A percentile compares a stretch with the other conserved stretches of the same genome.
Evolutionary conservation across 2,888 invertebrate species (phyloP).

Genomic region (Cantharis rufa): DNA sequence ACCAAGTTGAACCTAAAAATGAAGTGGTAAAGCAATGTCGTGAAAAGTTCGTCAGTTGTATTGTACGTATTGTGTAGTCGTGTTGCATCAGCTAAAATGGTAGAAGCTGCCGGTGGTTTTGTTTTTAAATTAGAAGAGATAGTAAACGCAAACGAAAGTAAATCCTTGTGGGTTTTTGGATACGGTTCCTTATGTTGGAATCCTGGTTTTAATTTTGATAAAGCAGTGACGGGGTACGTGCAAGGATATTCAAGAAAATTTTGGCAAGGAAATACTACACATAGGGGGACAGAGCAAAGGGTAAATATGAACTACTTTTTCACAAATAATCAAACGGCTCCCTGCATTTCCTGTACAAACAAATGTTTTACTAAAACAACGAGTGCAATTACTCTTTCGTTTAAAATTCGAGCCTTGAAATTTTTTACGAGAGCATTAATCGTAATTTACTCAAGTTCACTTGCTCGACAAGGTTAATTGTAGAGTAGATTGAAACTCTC

Average conservation of each 20-base stretch:
- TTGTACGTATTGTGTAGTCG: slow-evolving; percentile 1
- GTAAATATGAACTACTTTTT: slow-evolving; percentile 58
- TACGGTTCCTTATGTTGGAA: slow-evolving; percentile 96
- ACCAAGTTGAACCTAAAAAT: slow-evolving; percentile 9
- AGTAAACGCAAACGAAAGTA: slow-evolving; percentile 51
- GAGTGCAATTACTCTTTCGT: too few relatives aligned
- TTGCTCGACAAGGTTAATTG: neutral
- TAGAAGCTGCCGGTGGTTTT: slow-evolving; percentile 14
- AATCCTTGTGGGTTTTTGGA: slow-evolving; percentile 87
- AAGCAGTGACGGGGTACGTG: slow-evolving; percentile 80
- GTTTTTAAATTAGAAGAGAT: slow-evolving; percentile 43
- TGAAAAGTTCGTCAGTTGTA: neutral
- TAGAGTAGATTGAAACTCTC: neutral
- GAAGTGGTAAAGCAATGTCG: slow-evolving; percentile 7
- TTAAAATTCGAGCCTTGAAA: neutral
- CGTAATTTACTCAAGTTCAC: neutral
- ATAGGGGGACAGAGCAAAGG: slow-evolving; percentile 75
- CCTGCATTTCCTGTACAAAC: too few relatives aligned
- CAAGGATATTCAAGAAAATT: slow-evolving; percentile 82
- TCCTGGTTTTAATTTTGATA: slow-evolving; percentile 85
- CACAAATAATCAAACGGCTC: too few relatives aligned
- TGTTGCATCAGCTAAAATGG: slow-evolving; percentile 25
- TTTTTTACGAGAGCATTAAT: neutral
- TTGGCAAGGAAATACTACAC: slow-evolving; percentile 90
- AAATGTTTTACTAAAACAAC: too few relatives aligned